phyloP scores from a whole-genome alignment of 2,888 invertebrate genomes.

The Patella ulyssiponensis region DNA sequence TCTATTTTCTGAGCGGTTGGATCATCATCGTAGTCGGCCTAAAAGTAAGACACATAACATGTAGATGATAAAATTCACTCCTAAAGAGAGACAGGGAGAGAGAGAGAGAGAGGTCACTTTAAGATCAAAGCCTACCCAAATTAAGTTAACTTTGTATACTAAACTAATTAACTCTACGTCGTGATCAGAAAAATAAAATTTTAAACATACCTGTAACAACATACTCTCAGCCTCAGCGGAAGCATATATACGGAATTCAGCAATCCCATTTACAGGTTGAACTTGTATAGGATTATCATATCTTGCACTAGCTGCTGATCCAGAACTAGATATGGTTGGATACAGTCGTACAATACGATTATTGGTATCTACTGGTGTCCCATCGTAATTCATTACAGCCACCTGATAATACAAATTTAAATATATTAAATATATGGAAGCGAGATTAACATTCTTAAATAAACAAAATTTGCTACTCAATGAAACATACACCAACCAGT shows the following conservation, averaged over 20 bases:
- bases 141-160: too few species aligned
- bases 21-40: conserved; percentile 42
- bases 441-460: too few species aligned
- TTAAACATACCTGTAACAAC: conserved; percentile 49
- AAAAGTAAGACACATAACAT: conserved; percentile 17
- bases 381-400: conserved; percentile 92
- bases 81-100: background rate
- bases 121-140: too few species aligned
- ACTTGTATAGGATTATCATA: conserved; percentile 40
- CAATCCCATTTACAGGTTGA: conserved; percentile 63
- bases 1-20: conserved; percentile 35
- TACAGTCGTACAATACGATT: conserved; percentile 49
- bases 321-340: conserved; percentile 26
- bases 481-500: too few species aligned
- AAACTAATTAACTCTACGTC: background rate
- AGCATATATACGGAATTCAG: conserved; percentile 54
- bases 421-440: too few species aligned
- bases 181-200: too few species aligned
- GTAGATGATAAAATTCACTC: background rate
- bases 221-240: conserved; percentile 46
- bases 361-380: conserved; percentile 75
- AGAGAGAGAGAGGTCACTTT: background rate
- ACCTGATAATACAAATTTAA: conserved; percentile 75
- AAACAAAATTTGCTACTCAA: too few species aligned
- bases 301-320: conserved; percentile 19